Base-by-base conservation (phyloP, 1,140 invertebrate species). In the Pinna nobilis region DNA sequence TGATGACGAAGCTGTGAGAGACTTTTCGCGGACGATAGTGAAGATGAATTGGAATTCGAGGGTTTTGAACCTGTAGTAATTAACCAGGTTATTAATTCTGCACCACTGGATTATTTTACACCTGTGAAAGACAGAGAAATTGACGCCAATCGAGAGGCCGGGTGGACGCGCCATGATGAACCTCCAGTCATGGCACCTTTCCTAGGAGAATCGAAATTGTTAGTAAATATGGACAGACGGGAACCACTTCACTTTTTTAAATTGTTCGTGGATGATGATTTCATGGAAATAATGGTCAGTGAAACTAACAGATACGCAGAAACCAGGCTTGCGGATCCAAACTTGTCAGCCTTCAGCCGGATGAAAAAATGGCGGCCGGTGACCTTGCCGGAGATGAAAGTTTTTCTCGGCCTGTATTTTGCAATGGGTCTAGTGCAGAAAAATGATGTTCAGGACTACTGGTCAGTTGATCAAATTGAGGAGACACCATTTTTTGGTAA, bases 211-310 rank as follows among this genome's bases (percentile, higher is more conserved):
- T 4, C 7, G 15, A 44, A 47, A 11, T 37, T 64, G 30, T 25
- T 30, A 20, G 15, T 32, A 20, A 23, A 63, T 15, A 63, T 63
- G 60, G 23, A 15, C 32, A 5, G 15, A 44, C 15, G 20, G 13
- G 9, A 49, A n/a, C 61, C 61, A 7, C 23, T 64, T 47, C 25
- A 41, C 30, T 64, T 64, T 47, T 44, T 64, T 3, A 64, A 64
- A n/a, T 20, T 64, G 5, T 64, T 64, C 33, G 25, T 49, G 9
- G 39, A 64, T 47, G 53, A 57, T 57, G 6, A 6, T 28, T 57
- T 57, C 5, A 32, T 57, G 5, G 20, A 57, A 7, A 25, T 57
- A 25, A 4, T 28, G 18, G 6, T 6, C 2, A 7, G 2, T 57
- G 53, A 57, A 25, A 44, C 39, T 44, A n/a, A n/a, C n/a, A n/a